Base-by-base conservation (phyloP, 2,888 invertebrate species). In the Vanessa cardui region DNA sequence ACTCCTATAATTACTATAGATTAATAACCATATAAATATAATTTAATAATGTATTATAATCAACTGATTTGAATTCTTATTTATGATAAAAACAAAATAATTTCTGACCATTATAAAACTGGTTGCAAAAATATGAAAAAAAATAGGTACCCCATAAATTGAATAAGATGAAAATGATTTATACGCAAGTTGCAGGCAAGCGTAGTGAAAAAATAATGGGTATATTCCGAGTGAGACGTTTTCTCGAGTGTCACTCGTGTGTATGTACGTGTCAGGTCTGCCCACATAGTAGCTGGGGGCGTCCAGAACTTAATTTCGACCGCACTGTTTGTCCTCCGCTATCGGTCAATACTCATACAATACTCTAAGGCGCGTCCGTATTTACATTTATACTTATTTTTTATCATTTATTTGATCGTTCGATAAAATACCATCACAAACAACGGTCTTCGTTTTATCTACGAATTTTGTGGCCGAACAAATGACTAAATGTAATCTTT, bases 281-380 rank as follows among this genome's bases (percentile, higher is more conserved):
- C 33, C 31, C 39, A 39, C 20, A 59, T 60, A 60, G 66, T 49
- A 58, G 71, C 70, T 54, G 16, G 62, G 71, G 71, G 70, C 69
- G 66, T 58, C 64, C 63, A 62, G 64, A 68, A 69, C 64, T 73
- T 70, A 71, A 71, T 71, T 71, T 72, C 56, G 69, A 61, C 62
- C n/a, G 64, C 20, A 62, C 68, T 69, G 68, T 71, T 64, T 66
- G 64, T 70, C 52, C 73, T 50, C 52, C 66, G 66, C 77, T 80
- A 80, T 80, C 80, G 79, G 80, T 80, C 80, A 73, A 69, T 68
- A 71, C 65, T 67, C 69, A 75, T 59, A 78, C 77, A 78, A 79
- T 77, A 56, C 33, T 39, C 72, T 74, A 76, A 77, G 79, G 74
- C 79, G 77, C 76, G 72, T 74, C 76, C 71, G 72, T 77, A 69